Base-by-base conservation (phyloP, 2,888 invertebrate genomes). In the Keiferia lycopersicella region DNA sequence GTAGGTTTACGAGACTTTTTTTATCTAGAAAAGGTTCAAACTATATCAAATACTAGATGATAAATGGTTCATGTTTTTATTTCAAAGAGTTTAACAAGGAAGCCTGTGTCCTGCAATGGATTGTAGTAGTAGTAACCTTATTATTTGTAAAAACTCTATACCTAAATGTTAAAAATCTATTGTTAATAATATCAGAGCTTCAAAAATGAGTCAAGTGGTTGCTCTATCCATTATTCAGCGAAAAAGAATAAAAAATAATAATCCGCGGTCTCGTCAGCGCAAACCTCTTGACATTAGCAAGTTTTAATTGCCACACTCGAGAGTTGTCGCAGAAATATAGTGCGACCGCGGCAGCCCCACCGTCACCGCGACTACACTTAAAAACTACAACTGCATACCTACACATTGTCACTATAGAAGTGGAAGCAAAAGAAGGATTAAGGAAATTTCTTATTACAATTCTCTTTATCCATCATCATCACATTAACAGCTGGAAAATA, bases 291-390 rank as follows among this genome's bases (percentile, higher is more conserved):
- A 90, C 91, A 90, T 90, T 89, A 84, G 88, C 86, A 89, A 90
- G 86, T 91, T 91, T 89, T 91, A 91, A 91, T 91, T 91, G 91
- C 89, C 81, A 80, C 86, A 84, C 89, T 88, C 50, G 83, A 82
- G 78, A 58, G 62, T 61, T 56, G 57, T n/a, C 16, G 62, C 56
- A 58, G 39, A n/a, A 48, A 39, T 20, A 39, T 39, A 57, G 62
- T 63, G 62, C 51, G 39, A 51, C 59, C 38, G 16, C 38, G 11
- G 1, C 56, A 56, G 26, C 30, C 56, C 12, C 30, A 26, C n/a
- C 34, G 56, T 34, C 34, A 53, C 51, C 51, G 51, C 51, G 51
- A 22, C 38, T 30, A 20, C 62, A 14, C 41, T 41, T 61, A 63
- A 63, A 63, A 62, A 65, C 65, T 65, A 63, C 60, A 60, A 60